Evolutionary conservation across 1,140 invertebrate species (phyloP).

Genomic region (Forficula auricularia): DNA sequence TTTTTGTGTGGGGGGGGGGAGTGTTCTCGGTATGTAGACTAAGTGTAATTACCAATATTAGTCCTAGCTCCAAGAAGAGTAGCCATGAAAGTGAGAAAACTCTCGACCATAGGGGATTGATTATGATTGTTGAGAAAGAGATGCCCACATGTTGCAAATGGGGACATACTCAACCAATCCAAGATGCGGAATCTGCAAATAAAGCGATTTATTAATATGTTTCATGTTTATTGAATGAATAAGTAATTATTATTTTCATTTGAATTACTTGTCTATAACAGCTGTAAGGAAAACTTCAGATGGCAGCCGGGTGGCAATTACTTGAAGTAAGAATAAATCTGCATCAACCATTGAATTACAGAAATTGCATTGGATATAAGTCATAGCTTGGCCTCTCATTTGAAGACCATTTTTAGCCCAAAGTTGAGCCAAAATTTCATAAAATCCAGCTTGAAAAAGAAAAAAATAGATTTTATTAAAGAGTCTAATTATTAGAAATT

Average conservation of each 20-base stretch:
- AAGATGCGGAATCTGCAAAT: constrained; percentile 53
- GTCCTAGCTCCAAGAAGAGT: constrained; percentile 79
- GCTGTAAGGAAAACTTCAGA: constrained; percentile 71
- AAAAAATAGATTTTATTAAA: constrained; percentile 8
- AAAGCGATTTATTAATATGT: constrained; percentile 8
- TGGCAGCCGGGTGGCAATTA: constrained; percentile 75
- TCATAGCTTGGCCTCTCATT: constrained; percentile 96
- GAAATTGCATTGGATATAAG: constrained; percentile 95
- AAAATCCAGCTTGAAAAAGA: constrained; percentile 65
- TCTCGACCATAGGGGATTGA: constrained; percentile 78
- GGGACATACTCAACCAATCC: constrained; percentile 68
- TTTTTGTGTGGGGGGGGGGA: no score
- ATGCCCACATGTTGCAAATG: constrained; percentile 37
- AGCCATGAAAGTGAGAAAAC: constrained; percentile 75
- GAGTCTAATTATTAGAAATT: constrained; percentile 1
- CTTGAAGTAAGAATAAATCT: constrained; percentile 82
- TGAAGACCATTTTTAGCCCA: constrained; percentile 95
- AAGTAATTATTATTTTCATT: neutral
- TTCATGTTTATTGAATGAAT: constrained; percentile 7
- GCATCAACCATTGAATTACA: constrained; percentile 96
- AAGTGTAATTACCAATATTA: constrained; percentile 49
- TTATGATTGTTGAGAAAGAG: constrained; percentile 50
- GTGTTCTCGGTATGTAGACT: no score
- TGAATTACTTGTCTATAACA: constrained; percentile 65
- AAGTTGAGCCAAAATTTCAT: constrained; percentile 81